Evolutionary conservation across 2,113 vertebrate species (phyloP), one percentile per base, ranked within the genome.

Genomic region (Chaetops frenatus): DNA sequence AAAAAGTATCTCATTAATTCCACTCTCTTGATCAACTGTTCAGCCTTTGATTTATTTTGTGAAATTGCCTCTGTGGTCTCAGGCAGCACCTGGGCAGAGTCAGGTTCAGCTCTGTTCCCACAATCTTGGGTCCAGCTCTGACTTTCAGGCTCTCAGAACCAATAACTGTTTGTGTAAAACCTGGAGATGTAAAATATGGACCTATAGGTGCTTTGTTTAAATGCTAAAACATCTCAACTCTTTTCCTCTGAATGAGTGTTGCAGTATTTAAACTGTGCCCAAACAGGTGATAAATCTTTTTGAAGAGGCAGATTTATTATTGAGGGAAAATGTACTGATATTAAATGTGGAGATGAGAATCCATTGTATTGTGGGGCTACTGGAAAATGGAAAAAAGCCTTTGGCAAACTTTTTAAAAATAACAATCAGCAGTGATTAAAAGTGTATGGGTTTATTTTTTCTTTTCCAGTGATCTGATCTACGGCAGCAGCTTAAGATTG

Each of bases 61-160:
- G 58, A 38, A 25, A 51, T 56, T 60, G 15, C 35, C 38, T 44
- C 35, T 2, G 0, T n/a, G 5, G 3, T 60, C 20, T 53, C 28
- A 35, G n/a, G n/a, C 67, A 83, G 31, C 47, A 10, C 51, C 21
- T 11, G 29, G 25, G 2, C 44, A 67, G 36, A 54, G 38, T 12
- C 61, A 53, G 17, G 28, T 45, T 45, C n/a, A 22, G 51, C 33
- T 7, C 31, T 6, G 2, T 21, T 58, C 19, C 0, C 10, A 25
- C 7, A 4, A 0, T 1, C 3, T 13, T 10, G 23, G 28, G 8
- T 25, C 48, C 53, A 2, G 3, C 27, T 51, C 29, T 48, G 50
- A 5, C 14, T 36, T 35, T 47, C 2, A 3, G 45, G 51, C 14
- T 10, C 22, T 56, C 70, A 42, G 13, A 50, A 53, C 20, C 18